A percentile compares a stretch with the other conserved stretches of the same genome.
These are phyloP conservation scores for Cephus sareptanus DNA, from an alignment of 2,888 invertebrate genomes.

Conservation along the genomic window DNA sequence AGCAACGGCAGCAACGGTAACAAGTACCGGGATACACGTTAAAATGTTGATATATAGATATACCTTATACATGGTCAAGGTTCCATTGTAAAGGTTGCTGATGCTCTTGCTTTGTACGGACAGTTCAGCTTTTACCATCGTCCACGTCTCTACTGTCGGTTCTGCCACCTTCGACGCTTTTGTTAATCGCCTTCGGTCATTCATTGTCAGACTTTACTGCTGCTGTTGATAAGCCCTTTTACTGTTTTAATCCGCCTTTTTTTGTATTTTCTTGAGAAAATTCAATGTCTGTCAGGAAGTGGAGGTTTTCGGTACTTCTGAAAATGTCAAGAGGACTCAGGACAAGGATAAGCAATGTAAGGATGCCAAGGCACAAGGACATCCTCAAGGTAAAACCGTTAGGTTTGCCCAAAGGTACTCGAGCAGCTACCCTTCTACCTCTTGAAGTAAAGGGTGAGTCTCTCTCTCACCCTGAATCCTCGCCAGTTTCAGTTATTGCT, in stretches of 20 bases:
- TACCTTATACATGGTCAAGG: slow-evolving; percentile 31
- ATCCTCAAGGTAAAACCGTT: neutral
- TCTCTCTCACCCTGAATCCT: slow-evolving; percentile 8
- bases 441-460: neutral
- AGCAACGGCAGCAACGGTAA: slow-evolving; percentile 11
- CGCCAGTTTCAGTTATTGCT: slow-evolving; percentile 41
- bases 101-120: slow-evolving; percentile 18
- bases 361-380: neutral
- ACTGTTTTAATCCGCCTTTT: no score
- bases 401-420: neutral
- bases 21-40: slow-evolving; percentile 18
- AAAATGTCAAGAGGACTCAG: neutral
- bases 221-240: no score
- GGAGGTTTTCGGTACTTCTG: neutral
- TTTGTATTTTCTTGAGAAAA: no score
- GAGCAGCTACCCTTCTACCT: neutral
- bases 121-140: no score
- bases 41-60: slow-evolving; percentile 33
- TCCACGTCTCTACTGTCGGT: slow-evolving; percentile 20
- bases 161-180: neutral
- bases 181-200: no score
- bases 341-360: no score
- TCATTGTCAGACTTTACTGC: no score
- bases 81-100: slow-evolving; percentile 33
- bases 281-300: no score